A percentile compares a stretch with the other conserved stretches of the same genome.
phyloP scores from a whole-genome alignment of 2,113 vertebrate genomes.

The Ceyx melanurus region DNA sequence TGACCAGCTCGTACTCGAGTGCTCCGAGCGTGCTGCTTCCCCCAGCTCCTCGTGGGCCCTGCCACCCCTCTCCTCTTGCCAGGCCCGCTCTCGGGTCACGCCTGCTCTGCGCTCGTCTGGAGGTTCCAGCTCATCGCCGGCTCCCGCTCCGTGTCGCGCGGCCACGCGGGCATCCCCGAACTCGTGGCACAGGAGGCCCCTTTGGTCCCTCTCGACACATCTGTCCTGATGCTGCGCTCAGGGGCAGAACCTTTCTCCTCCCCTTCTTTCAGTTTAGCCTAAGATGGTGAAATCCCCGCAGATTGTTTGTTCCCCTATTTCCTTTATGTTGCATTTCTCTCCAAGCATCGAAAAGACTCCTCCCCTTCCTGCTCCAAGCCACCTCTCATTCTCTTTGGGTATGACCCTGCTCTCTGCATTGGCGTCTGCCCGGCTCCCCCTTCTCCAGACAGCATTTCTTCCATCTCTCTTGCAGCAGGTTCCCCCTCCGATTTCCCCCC shows the following conservation, averaged over 20 bases:
- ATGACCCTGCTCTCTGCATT: constrained; percentile 31
- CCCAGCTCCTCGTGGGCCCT: neutral
- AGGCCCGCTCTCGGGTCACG: neutral
- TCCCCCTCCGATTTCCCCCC: neutral
- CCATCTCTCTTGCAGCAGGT: neutral
- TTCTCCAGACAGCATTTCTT: neutral
- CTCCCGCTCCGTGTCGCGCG: neutral
- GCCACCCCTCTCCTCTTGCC: neutral
- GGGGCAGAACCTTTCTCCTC: constrained; percentile 42
- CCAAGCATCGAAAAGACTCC: constrained; percentile 67
- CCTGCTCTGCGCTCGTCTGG: neutral
- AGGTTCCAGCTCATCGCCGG: neutral
- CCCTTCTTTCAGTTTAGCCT: constrained; percentile 75
- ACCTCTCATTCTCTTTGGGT: constrained; percentile 50
- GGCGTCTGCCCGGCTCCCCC: neutral
- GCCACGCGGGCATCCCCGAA: neutral
- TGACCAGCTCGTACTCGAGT: constrained; percentile 2
- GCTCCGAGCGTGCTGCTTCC: neutral
- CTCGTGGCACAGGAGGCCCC: neutral
- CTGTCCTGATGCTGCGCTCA: constrained; percentile 12
- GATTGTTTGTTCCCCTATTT: constrained; percentile 80
- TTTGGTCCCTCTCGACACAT: constrained; percentile 34
- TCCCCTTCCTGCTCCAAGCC: constrained; percentile 64
- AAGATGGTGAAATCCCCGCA: constrained; percentile 75
- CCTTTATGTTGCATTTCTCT: constrained; percentile 75